A percentile compares a stretch with the other conserved stretches of the same genome.
Evolutionary conservation across 2,888 invertebrate species (phyloP).

Genomic region (Andrena dorsata): DNA sequence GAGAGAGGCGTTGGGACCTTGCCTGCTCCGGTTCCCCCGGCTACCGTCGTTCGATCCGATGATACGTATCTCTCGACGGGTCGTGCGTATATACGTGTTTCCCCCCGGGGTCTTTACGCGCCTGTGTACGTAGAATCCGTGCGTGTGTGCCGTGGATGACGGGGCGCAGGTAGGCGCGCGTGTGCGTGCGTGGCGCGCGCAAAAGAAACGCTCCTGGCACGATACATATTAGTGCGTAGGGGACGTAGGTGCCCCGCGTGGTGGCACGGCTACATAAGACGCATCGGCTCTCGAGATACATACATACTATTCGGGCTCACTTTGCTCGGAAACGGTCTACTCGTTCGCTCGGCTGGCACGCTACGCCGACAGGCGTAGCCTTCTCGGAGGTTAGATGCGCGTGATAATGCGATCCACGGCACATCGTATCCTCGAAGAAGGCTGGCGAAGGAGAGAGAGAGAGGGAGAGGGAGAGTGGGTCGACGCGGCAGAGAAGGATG

Average conservation of each 20-base stretch:
- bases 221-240: slow-evolving; percentile 38
- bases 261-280: slow-evolving; percentile 13
- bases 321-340: slow-evolving; percentile 62
- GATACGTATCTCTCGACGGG: slow-evolving; percentile 67
- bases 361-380: slow-evolving; percentile 71
- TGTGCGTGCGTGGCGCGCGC: slow-evolving; percentile 1
- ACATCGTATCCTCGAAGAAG: slow-evolving; percentile 68
- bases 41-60: slow-evolving; percentile 72
- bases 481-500: slow-evolving; percentile 22
- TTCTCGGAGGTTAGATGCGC: slow-evolving; percentile 75
- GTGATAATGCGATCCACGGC: slow-evolving; percentile 74
- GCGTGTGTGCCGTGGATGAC: not conserved
- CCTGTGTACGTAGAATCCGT: not conserved
- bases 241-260: slow-evolving; percentile 3
- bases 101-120: slow-evolving; percentile 10
- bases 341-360: slow-evolving; percentile 63
- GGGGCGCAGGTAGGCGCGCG: not conserved
- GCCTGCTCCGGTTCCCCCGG: slow-evolving; percentile 69
- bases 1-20: slow-evolving; percentile 64
- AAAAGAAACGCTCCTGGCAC: slow-evolving; percentile 23
- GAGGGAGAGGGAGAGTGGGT: not conserved
- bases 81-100: slow-evolving; percentile 44
- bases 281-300: slow-evolving; percentile 24
- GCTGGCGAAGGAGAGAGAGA: slow-evolving; percentile 29
- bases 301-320: slow-evolving; percentile 54